A percentile compares a stretch with the other conserved stretches of the same genome.
These are phyloP conservation scores for Cyaniris semiargus DNA, from an alignment of 2,888 invertebrate species.

Conservation along the genomic window DNA sequence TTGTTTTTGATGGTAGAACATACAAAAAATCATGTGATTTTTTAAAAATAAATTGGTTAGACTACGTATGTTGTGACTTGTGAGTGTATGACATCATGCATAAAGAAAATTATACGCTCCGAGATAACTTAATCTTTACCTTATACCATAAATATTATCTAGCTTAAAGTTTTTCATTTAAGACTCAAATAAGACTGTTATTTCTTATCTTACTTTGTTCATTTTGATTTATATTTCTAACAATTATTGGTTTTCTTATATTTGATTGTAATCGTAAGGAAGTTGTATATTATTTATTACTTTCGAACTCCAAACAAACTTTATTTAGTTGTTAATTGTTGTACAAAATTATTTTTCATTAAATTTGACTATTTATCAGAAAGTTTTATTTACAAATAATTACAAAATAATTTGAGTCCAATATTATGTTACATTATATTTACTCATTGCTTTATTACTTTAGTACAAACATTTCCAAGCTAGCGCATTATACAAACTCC, in stretches of 20 bases:
- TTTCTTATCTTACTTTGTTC: background rate
- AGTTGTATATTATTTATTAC: slow-evolving; percentile 10
- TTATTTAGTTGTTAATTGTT: slow-evolving; percentile 52
- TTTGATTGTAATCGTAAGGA: background rate
- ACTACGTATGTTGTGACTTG: background rate
- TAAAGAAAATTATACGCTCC: background rate
- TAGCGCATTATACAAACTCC: too few species aligned
- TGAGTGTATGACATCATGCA: background rate
- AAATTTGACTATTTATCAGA: slow-evolving; percentile 45
- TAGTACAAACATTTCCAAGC: too few species aligned
- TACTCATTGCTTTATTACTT: too few species aligned
- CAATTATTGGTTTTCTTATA: background rate
- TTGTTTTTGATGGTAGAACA: background rate
- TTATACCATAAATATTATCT: background rate
- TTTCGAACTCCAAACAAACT: background rate
- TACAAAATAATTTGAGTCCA: background rate
- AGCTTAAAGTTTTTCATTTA: background rate
- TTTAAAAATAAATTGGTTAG: too few species aligned
- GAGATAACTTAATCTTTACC: background rate
- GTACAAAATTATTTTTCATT: slow-evolving; percentile 68
- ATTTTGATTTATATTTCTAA: background rate
- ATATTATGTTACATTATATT: background rate
- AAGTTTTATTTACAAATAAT: background rate
- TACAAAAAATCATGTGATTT: too few species aligned
- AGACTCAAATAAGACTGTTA: slow-evolving; percentile 10